Conservation (phyloP, 1,140 invertebrate genomes). For the Zaprionus taronus region DNA sequence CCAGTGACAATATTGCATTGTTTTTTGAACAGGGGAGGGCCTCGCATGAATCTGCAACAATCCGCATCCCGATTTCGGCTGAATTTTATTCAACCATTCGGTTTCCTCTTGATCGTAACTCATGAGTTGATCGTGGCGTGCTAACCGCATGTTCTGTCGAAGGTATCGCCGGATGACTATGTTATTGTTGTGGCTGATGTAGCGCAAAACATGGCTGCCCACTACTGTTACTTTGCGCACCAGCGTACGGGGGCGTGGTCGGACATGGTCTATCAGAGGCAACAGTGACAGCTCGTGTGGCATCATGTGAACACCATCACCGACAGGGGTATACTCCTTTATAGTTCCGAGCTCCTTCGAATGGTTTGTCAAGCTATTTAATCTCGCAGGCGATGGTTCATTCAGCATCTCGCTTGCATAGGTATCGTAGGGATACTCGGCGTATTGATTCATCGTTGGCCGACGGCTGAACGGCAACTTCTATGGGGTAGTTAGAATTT, state of each 20-base stretch:
- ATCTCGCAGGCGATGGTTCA: neutral
- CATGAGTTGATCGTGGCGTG: neutral
- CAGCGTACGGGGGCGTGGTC: conserved; percentile 4
- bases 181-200: conserved; percentile 16
- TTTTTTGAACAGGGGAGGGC: neutral
- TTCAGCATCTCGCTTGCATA: neutral
- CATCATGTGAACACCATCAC: conserved; percentile 26
- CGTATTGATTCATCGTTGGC: neutral
- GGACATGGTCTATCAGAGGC: conserved; percentile 2
- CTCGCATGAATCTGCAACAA: neutral
- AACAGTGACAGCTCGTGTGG: neutral
- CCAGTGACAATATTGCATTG: conserved; percentile 16
- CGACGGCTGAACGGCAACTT: neutral
- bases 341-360: neutral
- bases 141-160: neutral
- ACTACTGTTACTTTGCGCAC: conserved; percentile 42
- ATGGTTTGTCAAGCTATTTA: neutral
- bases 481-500: conserved; percentile 13
- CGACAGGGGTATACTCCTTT: conserved; percentile 23
- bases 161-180: neutral
- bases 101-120: neutral
- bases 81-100: neutral
- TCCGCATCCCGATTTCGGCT: neutral
- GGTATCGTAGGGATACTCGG: neutral
- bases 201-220: conserved; percentile 43